Conservation (phyloP, 2,113 vertebrate genomes). For the Melanerpes aurifrons region DNA sequence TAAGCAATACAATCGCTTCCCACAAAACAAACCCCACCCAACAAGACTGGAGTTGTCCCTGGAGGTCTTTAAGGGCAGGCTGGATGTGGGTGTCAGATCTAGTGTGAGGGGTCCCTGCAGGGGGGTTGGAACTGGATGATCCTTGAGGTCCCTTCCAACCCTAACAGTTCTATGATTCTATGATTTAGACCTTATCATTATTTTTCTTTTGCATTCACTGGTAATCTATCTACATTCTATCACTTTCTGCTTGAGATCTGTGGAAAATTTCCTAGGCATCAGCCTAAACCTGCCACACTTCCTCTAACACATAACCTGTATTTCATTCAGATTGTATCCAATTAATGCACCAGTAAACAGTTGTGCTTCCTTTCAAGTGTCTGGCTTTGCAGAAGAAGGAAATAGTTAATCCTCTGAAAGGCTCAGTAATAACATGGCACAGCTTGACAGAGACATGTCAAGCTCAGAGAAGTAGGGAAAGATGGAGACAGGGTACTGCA, state of each 20-base stretch:
- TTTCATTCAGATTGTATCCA: background rate
- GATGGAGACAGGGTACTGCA: background rate
- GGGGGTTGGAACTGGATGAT: too few species aligned
- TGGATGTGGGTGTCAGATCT: too few species aligned
- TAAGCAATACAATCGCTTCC: background rate
- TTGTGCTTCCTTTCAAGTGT: background rate
- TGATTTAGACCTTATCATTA: too few species aligned
- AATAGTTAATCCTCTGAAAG: conserved; percentile 15
- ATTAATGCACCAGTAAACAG: background rate
- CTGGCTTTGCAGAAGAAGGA: background rate
- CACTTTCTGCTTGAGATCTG: too few species aligned
- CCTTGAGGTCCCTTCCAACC: too few species aligned
- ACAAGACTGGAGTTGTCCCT: background rate
- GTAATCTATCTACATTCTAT: too few species aligned
- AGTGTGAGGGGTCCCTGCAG: too few species aligned
- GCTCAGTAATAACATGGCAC: background rate
- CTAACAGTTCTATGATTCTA: too few species aligned
- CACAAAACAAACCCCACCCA: background rate
- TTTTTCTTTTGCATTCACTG: too few species aligned
- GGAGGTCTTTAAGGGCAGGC: too few species aligned
- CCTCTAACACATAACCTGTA: background rate
- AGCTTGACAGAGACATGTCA: conserved; percentile 27
- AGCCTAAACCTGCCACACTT: background rate
- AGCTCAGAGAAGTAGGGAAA: conserved; percentile 1
- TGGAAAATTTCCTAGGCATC: too few species aligned